Evolutionary conservation across 2,797 vertebrate genomes (phyloP), one percentile per base, ranked within the genome.

Genomic region (Falco concolor): DNA sequence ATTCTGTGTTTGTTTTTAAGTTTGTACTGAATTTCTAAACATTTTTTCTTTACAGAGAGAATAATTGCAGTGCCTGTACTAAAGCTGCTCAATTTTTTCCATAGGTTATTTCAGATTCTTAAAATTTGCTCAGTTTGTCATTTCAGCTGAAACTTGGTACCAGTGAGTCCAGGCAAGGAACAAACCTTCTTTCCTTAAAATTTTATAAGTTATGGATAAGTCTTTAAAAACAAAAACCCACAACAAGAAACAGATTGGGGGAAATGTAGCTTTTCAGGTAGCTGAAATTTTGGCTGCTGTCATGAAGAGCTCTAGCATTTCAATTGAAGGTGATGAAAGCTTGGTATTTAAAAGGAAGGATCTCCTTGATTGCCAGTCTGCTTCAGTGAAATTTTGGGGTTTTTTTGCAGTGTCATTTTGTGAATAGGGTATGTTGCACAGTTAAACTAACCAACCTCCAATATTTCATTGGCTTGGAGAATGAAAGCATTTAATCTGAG

Each of bases 241-340:
- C 44, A 77, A 24, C 13, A 74, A 77, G 42, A 57, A 74, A 52
- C 4, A 12, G 24, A 79, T 0, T 63, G 23, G 23, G 30, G 32
- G 25, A 60, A 91, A 42, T 49, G 20, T 44, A 82, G 38, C 83
- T 94, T 87, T 95, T 87, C 88, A 92, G 94, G 83, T 97, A 93
- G 78, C 68, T 79, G 70, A 82, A 72, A 82, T 78, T 86, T 94
- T 94, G 52, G 34, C 83, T 70, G 28, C 12, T 83, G 22, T 84
- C 12, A 27, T 11, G 20, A 91, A 70, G 72, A 80, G 50, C 52
- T 93, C 74, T 79, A 60, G 74, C 53, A 54, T 70, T 84, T 67
- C 70, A 74, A 8, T 53, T 74, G 54, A 54, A 93, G 64, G 88
- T 87, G 91, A 40, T 92, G 94, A 95, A 95, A 91, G 73, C 32